Conservation (phyloP, 2,888 invertebrate species). For the Antitype chi region DNA sequence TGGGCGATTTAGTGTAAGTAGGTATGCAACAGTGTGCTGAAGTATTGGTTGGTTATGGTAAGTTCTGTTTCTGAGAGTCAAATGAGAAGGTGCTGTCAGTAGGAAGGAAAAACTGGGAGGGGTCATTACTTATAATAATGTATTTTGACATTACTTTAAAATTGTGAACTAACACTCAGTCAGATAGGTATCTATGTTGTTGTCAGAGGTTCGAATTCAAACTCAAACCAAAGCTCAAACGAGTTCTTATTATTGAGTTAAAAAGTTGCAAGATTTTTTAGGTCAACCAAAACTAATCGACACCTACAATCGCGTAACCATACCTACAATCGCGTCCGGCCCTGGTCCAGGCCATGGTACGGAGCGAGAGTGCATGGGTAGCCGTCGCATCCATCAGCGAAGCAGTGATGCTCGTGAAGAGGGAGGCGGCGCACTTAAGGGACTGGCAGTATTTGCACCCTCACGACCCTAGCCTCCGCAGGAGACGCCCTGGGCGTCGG, state of each 20-base stretch:
- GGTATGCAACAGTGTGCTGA: neutral
- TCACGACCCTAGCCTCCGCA: too few relatives aligned
- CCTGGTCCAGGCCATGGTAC: too few relatives aligned
- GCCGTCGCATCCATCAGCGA: too few relatives aligned
- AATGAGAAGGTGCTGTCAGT: neutral
- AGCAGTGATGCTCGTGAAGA: too few relatives aligned
- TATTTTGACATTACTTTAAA: neutral
- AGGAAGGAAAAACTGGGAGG: neutral
- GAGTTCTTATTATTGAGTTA: neutral
- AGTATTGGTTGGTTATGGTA: neutral
- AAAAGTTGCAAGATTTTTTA: too few relatives aligned
- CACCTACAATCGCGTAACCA: neutral
- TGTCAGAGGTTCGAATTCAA: neutral
- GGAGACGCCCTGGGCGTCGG: too few relatives aligned
- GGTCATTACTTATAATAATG: too few relatives aligned
- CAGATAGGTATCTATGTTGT: neutral
- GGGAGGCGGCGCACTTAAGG: too few relatives aligned
- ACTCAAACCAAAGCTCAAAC: neutral
- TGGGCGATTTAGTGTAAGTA: conserved; percentile 27
- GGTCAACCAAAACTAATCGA: neutral
- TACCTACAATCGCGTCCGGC: too few relatives aligned
- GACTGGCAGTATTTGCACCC: too few relatives aligned
- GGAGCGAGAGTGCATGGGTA: too few relatives aligned
- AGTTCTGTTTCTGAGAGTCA: neutral
- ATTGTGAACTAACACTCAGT: neutral